Base-by-base conservation (phyloP, 2,797 vertebrate genomes). In the Brotula barbata region DNA sequence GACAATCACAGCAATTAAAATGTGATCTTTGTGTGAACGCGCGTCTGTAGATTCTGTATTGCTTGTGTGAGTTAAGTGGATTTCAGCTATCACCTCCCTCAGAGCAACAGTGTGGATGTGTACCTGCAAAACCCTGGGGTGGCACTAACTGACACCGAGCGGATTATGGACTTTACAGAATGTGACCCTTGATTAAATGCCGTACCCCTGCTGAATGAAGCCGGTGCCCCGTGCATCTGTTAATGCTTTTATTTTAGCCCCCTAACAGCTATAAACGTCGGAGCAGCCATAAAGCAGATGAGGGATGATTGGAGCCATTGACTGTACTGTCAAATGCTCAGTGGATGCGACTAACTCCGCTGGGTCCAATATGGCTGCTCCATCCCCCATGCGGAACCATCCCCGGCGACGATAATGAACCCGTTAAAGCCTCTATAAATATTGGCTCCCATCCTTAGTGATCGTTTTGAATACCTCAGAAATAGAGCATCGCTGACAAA, bases 381-480 rank as follows among this genome's bases (percentile, higher is more conserved):
- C 70, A 82, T 83, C 60, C 77, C 42, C 74, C 81, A 62, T 7
- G 65, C 73, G 82, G 83, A 85, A 77, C 76, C 59, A 63, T 85
- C 77, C 78, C 56, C 68, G 23, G 72, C 50, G 82, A 78, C 82
- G 68, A 81, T 90, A 90, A 91, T 90, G 86, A 90, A 85, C 77
- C 85, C 54, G 83, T 91, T 89, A 89, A 86, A 83, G 73, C 80
- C 86, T 78, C 85, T 68, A 88, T 92, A 91, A 92, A 91, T 90
- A 91, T 88, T 75, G 81, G 81, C 82, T 87, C 67, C 44, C 65
- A 31, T 78, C 73, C 67, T 83, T 82, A 79, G 81, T 60, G 81
- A 85, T 83, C 61, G 77, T 11, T 82, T 87, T 85, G 80, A 84
- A 82, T 85, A 87, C 71, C 77, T 79, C 60, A 8, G 70, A 75